phyloP scores from a whole-genome alignment of 2,797 vertebrate genomes.

The Crax fasciolata region DNA sequence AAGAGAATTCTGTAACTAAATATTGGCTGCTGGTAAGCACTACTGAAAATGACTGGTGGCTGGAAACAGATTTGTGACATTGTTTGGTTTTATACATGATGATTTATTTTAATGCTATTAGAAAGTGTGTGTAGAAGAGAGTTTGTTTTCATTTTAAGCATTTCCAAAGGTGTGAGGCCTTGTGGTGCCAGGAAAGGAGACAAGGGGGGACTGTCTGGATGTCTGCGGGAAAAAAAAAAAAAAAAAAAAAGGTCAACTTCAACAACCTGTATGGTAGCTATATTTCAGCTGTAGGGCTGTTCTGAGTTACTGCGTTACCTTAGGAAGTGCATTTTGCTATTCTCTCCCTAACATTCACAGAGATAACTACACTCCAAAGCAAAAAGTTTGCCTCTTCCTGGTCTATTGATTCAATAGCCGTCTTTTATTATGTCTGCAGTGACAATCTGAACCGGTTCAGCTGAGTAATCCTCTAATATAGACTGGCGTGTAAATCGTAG shows the following conservation, averaged over 20 bases:
- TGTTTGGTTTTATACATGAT: not conserved
- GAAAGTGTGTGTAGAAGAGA: not conserved
- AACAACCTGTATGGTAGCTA: not conserved
- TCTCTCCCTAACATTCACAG: not conserved
- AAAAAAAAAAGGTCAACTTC: not conserved
- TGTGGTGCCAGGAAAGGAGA: not conserved
- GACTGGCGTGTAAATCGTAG: not conserved
- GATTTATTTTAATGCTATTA: conserved; percentile 50
- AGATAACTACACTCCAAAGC: not conserved
- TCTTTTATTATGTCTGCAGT: not conserved
- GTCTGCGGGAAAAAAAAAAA: not conserved
- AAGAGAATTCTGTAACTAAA: conserved; percentile 17
- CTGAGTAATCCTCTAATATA: not conserved
- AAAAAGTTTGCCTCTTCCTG: not conserved
- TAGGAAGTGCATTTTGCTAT: not conserved
- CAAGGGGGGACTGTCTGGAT: not conserved
- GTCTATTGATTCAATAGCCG: not conserved
- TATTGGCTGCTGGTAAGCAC: conserved; percentile 26
- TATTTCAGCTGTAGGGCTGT: not conserved
- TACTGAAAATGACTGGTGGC: not conserved
- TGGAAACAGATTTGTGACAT: not conserved
- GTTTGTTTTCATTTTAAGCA: conserved; percentile 33
- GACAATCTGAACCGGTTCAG: not conserved
- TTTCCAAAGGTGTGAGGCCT: conserved; percentile 11
- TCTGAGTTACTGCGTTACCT: not conserved